Conservation (phyloP, 2,797 vertebrate species). For the Accipiter minullus region DNA sequence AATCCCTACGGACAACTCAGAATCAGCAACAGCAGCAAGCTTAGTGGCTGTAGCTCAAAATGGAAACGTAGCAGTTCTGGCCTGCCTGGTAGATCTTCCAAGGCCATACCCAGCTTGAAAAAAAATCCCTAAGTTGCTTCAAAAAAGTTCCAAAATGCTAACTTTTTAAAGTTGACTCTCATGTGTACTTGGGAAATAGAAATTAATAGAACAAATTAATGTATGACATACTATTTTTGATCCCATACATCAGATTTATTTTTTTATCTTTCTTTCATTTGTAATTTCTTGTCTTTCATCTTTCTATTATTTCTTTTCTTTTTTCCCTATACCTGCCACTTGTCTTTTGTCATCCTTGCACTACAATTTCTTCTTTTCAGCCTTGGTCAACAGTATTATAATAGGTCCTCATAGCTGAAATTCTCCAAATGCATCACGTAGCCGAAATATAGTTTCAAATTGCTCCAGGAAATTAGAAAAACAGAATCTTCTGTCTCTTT, state of each 20-base stretch:
- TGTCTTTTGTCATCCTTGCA: neutral
- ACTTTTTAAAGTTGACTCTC: neutral
- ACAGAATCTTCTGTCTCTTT: neutral
- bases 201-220: neutral
- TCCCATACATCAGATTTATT: neutral
- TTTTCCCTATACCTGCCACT: neutral
- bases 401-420: neutral
- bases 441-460: neutral
- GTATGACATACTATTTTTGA: neutral
- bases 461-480: neutral
- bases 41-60: neutral
- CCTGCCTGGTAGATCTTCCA: neutral
- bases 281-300: neutral
- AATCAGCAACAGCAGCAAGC: neutral
- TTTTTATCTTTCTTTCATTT: neutral
- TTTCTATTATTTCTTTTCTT: neutral
- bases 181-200: neutral
- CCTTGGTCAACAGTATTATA: neutral
- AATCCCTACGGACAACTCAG: neutral
- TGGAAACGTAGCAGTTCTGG: neutral
- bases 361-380: neutral
- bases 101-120: neutral
- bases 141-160: neutral
- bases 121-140: neutral
- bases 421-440: neutral